Conservation (phyloP, 2,888 invertebrate species). For the Folsomia manolachei region DNA sequence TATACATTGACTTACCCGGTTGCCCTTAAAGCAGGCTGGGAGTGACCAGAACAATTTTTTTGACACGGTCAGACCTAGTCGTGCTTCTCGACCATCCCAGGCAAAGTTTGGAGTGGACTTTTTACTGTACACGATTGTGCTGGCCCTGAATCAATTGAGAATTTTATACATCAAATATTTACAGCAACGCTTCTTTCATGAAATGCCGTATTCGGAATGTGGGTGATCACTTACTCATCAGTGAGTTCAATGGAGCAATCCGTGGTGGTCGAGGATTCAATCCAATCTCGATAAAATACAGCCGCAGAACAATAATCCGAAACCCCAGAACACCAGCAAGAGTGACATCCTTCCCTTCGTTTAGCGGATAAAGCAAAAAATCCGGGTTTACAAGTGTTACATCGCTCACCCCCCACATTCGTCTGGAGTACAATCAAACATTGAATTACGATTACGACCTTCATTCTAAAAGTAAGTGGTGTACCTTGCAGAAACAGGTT, state of each 20-base stretch:
- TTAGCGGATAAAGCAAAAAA: slow-evolving; percentile 37
- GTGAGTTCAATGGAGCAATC: slow-evolving; percentile 31
- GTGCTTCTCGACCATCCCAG: slow-evolving; percentile 24
- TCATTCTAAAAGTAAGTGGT: neutral
- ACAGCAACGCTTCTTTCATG: no score
- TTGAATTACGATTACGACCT: neutral
- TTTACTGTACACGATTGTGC: slow-evolving; percentile 22
- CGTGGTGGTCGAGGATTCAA: slow-evolving; percentile 7
- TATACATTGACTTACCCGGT: slow-evolving; percentile 24
- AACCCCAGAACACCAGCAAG: slow-evolving; percentile 41
- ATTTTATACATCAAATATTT: neutral
- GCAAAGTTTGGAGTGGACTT: slow-evolving; percentile 8
- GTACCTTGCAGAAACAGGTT: slow-evolving; percentile 34
- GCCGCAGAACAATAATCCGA: slow-evolving; percentile 31
- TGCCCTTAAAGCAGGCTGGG: slow-evolving; percentile 35
- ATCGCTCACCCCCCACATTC: slow-evolving; percentile 38
- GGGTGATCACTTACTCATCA: slow-evolving; percentile 19
- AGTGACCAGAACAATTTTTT: slow-evolving; percentile 35
- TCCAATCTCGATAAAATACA: slow-evolving; percentile 21
- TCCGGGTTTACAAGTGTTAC: slow-evolving; percentile 38
- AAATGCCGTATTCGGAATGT: neutral
- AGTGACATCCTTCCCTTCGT: slow-evolving; percentile 30
- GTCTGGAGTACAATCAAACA: slow-evolving; percentile 13
- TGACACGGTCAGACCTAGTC: neutral
- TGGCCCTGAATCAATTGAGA: slow-evolving; percentile 7